Percentiles rank a stretch among this genome's conserved stretches.
Evolutionary conservation across 2,113 vertebrate species (phyloP).

Genomic region (Rattus rattus): DNA sequence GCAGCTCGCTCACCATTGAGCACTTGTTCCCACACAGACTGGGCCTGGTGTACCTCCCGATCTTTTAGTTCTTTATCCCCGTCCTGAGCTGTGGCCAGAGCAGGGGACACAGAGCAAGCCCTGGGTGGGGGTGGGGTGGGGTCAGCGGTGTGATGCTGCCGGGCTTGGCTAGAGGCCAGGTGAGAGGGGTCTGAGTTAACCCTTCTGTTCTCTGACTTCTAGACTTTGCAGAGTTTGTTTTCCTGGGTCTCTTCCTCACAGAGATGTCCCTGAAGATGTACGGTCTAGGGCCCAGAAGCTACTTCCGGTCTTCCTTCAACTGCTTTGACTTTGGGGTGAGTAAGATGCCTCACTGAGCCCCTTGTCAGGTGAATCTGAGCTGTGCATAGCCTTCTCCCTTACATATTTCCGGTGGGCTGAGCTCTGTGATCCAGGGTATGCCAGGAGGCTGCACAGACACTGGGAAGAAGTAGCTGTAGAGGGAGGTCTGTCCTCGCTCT

Average conservation of each 20-base stretch:
- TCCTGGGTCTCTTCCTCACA: slow-evolving; percentile 96
- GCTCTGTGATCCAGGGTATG: background rate
- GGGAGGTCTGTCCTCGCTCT: background rate
- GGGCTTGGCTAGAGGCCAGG: background rate
- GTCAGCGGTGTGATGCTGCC: background rate
- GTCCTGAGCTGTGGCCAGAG: background rate
- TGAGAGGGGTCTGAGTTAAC: slow-evolving; percentile 39
- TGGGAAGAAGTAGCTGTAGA: background rate
- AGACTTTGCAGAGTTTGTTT: slow-evolving; percentile 99
- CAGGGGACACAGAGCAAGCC: background rate
- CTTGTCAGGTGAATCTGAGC: background rate
- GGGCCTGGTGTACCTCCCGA: fast-evolving
- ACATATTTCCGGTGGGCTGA: no score
- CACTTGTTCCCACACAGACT: background rate
- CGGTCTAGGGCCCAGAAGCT: slow-evolving; percentile 95
- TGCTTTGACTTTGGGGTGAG: slow-evolving; percentile 99
- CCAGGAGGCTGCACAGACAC: background rate
- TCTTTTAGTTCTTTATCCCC: background rate
- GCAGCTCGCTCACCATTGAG: background rate
- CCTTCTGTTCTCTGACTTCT: slow-evolving; percentile 66
- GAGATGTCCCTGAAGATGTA: slow-evolving; percentile 99
- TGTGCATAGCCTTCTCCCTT: fast-evolving
- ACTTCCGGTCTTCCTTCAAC: slow-evolving; percentile 99
- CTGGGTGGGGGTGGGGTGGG: no score
- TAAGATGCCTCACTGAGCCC: fast-evolving